Percentiles rank a stretch among this genome's conserved stretches.
phyloP scores from a whole-genome alignment of 1,140 invertebrate genomes.

The Plodia interpunctella region DNA sequence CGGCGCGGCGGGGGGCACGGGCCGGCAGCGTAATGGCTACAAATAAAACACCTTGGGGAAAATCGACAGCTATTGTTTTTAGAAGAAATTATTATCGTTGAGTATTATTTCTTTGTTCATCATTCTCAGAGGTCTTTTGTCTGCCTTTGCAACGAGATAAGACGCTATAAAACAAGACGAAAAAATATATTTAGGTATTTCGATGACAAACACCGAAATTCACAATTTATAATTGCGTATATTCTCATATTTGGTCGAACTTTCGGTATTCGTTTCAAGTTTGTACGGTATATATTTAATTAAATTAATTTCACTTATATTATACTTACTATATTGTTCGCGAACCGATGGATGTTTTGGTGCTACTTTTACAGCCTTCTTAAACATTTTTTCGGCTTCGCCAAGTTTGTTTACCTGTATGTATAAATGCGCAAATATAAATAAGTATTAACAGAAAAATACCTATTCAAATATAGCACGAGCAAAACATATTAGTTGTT shows the following conservation, averaged over 20 bases:
- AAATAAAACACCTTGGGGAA: conserved; percentile 5
- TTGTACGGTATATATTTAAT: too few species aligned
- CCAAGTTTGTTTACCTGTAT: conserved; percentile 86
- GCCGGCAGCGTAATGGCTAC: not conserved
- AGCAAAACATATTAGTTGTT: too few species aligned
- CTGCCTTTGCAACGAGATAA: too few species aligned
- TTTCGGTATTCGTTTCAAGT: too few species aligned
- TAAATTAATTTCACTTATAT: not conserved
- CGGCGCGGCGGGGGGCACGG: not conserved
- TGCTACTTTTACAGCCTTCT: conserved; percentile 88
- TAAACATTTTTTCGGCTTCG: conserved; percentile 94
- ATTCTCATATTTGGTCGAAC: too few species aligned
- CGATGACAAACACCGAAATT: too few species aligned
- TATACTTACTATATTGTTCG: conserved; percentile 61
- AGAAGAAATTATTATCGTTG: not conserved
- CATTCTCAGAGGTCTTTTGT: too few species aligned
- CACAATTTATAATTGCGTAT: too few species aligned
- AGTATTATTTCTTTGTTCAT: too few species aligned
- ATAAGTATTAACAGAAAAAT: conserved; percentile 14
- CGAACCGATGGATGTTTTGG: conserved; percentile 83
- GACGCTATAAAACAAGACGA: too few species aligned
- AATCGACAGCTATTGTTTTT: conserved; percentile 3
- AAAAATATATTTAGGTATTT: too few species aligned
- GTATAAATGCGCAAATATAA: conserved; percentile 13
- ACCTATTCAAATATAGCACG: too few species aligned